phyloP scores from a whole-genome alignment of 2,113 vertebrate genomes.

The Tamias sibiricus region DNA sequence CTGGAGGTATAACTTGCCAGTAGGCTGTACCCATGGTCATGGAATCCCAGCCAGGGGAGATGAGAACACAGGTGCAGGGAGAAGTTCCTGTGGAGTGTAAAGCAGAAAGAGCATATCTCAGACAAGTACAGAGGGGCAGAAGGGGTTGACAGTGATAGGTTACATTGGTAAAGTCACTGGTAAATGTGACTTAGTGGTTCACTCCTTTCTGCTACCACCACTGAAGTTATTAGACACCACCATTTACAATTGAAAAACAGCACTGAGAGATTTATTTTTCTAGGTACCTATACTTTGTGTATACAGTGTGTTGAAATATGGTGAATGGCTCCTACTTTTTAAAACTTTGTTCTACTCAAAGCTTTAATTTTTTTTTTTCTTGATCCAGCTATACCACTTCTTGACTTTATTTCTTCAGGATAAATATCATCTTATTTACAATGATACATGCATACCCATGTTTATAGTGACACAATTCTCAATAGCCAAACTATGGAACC shows the following conservation, averaged over 20 bases:
- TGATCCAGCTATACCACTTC: too few relatives aligned
- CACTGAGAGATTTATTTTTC: not conserved
- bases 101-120: not conserved
- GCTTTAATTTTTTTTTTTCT: not conserved
- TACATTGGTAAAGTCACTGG: not conserved
- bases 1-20: not conserved
- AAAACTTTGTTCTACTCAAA: slow-evolving; percentile 14
- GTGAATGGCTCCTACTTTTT: not conserved
- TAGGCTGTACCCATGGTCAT: not conserved
- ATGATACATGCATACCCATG: too few relatives aligned
- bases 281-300: not conserved
- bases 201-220: not conserved
- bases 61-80: not conserved
- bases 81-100: not conserved
- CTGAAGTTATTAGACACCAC: not conserved
- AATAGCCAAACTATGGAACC: too few relatives aligned
- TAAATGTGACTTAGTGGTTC: not conserved
- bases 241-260: not conserved
- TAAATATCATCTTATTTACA: too few relatives aligned
- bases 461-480: too few relatives aligned
- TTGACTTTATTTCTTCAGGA: too few relatives aligned
- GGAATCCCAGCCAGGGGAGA: not conserved
- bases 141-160: not conserved
- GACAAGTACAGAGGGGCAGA: not conserved
- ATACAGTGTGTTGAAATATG: not conserved